Base-by-base conservation (phyloP, 2,797 vertebrate genomes). In the Trachurus trachurus region DNA sequence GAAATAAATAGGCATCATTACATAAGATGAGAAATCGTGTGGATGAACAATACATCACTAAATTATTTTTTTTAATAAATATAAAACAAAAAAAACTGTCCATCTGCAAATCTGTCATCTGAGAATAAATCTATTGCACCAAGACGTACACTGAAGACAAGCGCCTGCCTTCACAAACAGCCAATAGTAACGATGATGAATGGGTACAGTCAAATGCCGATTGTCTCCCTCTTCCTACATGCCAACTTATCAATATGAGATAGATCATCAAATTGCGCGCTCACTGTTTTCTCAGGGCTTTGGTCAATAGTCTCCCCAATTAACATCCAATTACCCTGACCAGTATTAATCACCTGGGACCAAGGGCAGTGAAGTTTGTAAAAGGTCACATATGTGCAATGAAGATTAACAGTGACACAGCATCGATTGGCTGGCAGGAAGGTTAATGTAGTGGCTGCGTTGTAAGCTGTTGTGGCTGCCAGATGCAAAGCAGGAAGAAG, bases 301-400 rank as follows among this genome's bases (percentile, higher is more conserved):
- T 84, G 82, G 77, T 94, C 93, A 92, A 93, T 95, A 95, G 86
- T 78, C 82, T 82, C 82, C 88, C 90, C 92, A 93, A 93, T 95
- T 93, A 94, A 91, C 94, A 89, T 91, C 87, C 89, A 90, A 93
- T 96, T 94, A 95, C 80, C 80, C 62, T 6, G 44, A 76, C 62
- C 31, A 29, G 74, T 80, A 94, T 93, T 91, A 91, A 94, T 94
- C 88, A 94, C 84, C 77, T 39, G 60, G 77, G 81, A 87, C 37
- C 79, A 88, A 87, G 92, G 82, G 80, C 77, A 85, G 88, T 68
- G 73, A 84, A 76, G 87, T 91, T 85, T 83, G 86, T 63, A 77
- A 93, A 93, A 93, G 93, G 93, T 94, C 93, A 89, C 82, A 47
- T 86, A 73, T 87, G 84, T 66, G 39, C 88, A 82, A 85, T 86